phyloP scores from a whole-genome alignment of 2,888 invertebrate genomes.

The Mechanitis mazaeus region DNA sequence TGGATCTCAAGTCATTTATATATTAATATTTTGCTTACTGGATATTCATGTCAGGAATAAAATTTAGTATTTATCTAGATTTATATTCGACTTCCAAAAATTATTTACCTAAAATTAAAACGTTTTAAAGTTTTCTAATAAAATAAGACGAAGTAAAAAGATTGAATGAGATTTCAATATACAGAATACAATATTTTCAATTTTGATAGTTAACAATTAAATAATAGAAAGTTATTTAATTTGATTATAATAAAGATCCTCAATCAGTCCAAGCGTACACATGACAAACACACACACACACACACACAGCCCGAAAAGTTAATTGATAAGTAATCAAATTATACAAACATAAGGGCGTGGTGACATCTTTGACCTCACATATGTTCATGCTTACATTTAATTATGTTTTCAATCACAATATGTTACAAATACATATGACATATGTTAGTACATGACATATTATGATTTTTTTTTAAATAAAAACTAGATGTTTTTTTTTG shows the following conservation, averaged over 20 bases:
- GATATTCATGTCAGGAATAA: no score
- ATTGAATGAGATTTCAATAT: no score
- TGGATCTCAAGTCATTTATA: not conserved
- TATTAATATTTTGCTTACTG: not conserved
- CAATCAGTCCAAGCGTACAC: not conserved
- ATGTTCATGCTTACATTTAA: conserved; percentile 19
- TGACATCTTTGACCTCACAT: conserved; percentile 25
- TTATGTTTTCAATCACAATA: conserved; percentile 1
- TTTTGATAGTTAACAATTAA: no score
- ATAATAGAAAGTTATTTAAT: no score
- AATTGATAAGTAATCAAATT: conserved; percentile 24
- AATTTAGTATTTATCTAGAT: no score
- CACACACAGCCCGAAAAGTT: not conserved
- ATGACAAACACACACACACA: not conserved
- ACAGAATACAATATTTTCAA: no score
- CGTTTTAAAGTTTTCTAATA: no score
- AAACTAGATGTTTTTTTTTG: no score
- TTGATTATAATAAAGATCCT: not conserved
- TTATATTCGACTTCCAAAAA: no score
- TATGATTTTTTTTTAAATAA: not conserved
- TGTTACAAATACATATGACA: not conserved
- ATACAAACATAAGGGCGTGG: conserved; percentile 23
- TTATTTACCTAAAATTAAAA: no score
- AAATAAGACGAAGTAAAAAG: no score
- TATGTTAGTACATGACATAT: not conserved